Conservation (phyloP, 1,140 invertebrate species). For the Listronotus oregonensis region DNA sequence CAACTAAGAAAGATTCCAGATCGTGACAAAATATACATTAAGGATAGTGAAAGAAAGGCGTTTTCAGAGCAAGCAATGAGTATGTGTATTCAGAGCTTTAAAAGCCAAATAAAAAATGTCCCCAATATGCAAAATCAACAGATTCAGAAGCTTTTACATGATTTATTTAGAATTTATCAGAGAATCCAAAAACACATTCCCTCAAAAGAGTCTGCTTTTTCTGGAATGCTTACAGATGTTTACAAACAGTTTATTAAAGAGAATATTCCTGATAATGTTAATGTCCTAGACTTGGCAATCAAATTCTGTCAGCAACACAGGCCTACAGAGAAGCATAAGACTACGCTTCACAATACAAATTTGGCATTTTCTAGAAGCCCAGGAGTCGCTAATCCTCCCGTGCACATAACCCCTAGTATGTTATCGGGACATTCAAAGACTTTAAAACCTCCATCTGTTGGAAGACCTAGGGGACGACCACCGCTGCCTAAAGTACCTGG, state of each 20-base stretch:
- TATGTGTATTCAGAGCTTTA: conserved; percentile 68
- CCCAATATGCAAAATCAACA: conserved; percentile 42
- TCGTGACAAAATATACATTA: conserved; percentile 81
- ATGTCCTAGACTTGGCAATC: conserved; percentile 54
- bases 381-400: conserved; percentile 36
- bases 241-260: conserved; percentile 62
- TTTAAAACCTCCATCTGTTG: conserved; percentile 45
- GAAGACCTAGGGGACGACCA: conserved; percentile 52
- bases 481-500: conserved; percentile 49
- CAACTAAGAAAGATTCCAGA: conserved; percentile 82
- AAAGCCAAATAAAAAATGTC: conserved; percentile 54
- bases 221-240: conserved; percentile 64
- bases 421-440: conserved; percentile 24
- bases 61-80: conserved; percentile 75
- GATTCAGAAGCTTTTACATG: conserved; percentile 59
- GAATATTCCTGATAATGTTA: conserved; percentile 53
- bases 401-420: conserved; percentile 44
- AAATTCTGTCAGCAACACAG: conserved; percentile 56
- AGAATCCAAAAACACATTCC: conserved; percentile 64
- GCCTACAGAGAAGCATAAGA: conserved; percentile 44
- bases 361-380: conserved; percentile 26
- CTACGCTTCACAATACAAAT: conserved; percentile 15
- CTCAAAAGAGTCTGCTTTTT: conserved; percentile 61
- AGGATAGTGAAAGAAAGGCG: conserved; percentile 78
- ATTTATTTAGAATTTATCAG: conserved; percentile 67